A percentile compares a stretch with the other conserved stretches of the same genome.
These are phyloP conservation scores for Leptodactylus fuscus DNA, from an alignment of 2,113 vertebrate species.

Conservation along the genomic window DNA sequence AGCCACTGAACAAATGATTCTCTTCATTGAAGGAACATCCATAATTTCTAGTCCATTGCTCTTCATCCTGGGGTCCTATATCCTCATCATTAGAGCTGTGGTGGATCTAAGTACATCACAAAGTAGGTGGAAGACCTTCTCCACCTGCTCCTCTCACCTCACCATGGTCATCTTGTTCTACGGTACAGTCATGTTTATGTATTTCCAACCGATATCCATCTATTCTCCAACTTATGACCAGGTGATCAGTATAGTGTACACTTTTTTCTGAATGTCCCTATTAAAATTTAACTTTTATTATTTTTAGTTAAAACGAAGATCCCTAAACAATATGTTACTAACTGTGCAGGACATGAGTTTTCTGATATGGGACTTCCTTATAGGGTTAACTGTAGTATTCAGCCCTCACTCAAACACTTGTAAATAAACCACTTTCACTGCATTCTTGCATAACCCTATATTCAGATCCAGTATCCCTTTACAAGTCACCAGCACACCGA, in stretches of 20 bases:
- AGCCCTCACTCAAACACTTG: too few relatives aligned
- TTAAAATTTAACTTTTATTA: too few relatives aligned
- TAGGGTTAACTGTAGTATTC: too few relatives aligned
- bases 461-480: too few relatives aligned
- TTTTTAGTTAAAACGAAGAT: too few relatives aligned
- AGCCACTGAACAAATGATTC: neutral
- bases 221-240: constrained; percentile 17
- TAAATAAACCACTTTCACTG: too few relatives aligned
- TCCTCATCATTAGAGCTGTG: neutral
- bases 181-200: constrained; percentile 6
- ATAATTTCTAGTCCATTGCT: neutral
- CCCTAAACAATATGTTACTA: too few relatives aligned
- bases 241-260: neutral
- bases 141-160: constrained; percentile 13
- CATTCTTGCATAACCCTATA: too few relatives aligned
- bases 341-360: too few relatives aligned
- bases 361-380: too few relatives aligned
- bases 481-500: too few relatives aligned
- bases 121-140: constrained; percentile 4
- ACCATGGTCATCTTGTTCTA: constrained; percentile 26
- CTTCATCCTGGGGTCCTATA: constrained; percentile 20
- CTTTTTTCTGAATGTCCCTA: too few relatives aligned
- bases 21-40: neutral
- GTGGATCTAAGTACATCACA: neutral
- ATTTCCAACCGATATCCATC: neutral